Evolutionary conservation across 1,140 invertebrate species (phyloP).

Genomic region (Calephelis virginiensis): DNA sequence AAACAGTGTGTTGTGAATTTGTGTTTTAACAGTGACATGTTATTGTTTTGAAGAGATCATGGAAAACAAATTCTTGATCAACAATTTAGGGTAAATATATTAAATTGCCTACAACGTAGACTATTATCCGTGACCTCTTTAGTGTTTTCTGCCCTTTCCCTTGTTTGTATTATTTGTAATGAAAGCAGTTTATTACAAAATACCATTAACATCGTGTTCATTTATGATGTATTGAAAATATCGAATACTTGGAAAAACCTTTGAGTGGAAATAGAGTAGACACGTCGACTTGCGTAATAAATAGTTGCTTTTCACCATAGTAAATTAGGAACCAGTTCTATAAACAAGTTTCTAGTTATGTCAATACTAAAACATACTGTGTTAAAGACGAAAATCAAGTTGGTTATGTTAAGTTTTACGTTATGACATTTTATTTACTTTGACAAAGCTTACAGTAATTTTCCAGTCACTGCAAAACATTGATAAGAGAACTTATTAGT

Average conservation of each 20-base stretch:
- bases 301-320: background rate
- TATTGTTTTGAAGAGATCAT: conserved; percentile 35
- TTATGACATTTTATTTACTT: no score
- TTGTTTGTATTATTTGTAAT: conserved; percentile 3
- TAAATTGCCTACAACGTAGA: conserved; percentile 30
- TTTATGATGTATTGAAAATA: background rate
- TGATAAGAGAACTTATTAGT: no score
- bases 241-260: background rate
- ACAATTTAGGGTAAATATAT: conserved; percentile 54
- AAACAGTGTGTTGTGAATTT: conserved; percentile 7
- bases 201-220: background rate
- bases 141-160: conserved; percentile 19
- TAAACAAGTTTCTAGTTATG: background rate
- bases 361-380: no score
- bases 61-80: conserved; percentile 61
- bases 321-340: background rate
- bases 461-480: no score
- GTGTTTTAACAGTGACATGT: conserved; percentile 16
- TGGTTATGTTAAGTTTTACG: no score
- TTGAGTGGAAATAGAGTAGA: background rate
- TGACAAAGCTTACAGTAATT: no score
- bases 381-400: no score
- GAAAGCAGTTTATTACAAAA: background rate
- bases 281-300: background rate
- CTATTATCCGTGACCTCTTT: conserved; percentile 40